Conservation (phyloP, 35 echinoderm and acorn worm genomes). For the Lytechinus pictus region DNA sequence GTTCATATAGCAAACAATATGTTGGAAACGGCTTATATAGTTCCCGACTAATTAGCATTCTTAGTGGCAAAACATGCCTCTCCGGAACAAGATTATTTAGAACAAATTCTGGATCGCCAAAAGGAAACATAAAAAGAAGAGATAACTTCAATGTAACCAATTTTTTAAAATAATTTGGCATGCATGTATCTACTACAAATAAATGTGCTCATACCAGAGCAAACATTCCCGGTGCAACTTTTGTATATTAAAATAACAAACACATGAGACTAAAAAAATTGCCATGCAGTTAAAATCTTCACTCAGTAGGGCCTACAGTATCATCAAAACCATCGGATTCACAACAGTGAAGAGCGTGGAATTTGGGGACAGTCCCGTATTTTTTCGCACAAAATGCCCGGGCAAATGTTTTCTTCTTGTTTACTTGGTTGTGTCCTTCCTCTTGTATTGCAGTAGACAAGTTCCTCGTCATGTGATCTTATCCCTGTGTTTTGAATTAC, state of each 20-base stretch:
- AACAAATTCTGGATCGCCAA: not conserved
- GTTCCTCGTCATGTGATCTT: not conserved
- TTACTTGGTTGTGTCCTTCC: not conserved
- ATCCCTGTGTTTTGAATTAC: not conserved
- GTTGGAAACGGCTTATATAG: not conserved
- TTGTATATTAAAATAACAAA: no score
- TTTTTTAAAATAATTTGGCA: no score
- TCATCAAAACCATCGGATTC: no score
- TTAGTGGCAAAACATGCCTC: not conserved
- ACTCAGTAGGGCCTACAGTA: no score
- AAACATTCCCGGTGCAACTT: no score
- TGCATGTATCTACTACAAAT: no score
- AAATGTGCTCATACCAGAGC: no score
- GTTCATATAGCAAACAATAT: not conserved
- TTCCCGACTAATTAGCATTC: not conserved
- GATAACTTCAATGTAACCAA: not conserved
- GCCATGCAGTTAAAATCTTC: no score
- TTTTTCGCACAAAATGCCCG: not conserved
- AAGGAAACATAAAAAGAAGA: not conserved
- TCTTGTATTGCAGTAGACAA: not conserved
- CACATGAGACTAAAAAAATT: no score
- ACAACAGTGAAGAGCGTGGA: not conserved
- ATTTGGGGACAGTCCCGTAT: not conserved
- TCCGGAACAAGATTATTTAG: not conserved
- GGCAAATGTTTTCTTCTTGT: not conserved